Conservation (phyloP, 2,113 vertebrate species). For the Brachyistius frenatus region DNA sequence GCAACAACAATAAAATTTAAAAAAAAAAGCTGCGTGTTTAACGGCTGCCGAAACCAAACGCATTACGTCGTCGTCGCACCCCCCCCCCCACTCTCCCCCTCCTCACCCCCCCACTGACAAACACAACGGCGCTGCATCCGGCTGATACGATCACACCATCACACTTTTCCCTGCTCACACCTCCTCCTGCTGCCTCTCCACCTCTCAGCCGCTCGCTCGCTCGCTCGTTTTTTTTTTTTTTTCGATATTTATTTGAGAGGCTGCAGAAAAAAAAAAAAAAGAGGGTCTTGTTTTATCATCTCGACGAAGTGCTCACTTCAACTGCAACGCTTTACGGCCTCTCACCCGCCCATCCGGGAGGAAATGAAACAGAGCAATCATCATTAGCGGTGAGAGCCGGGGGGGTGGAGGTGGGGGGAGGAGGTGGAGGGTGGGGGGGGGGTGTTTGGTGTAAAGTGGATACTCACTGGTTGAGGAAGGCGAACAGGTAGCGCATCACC, state of each 20-base stretch:
- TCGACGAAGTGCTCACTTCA: conserved; percentile 41
- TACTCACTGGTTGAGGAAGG: conserved; percentile 99
- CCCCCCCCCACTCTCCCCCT: too few relatives aligned
- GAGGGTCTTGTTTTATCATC: conserved; percentile 38
- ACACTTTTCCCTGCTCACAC: conserved; percentile 62
- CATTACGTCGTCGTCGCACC: too few relatives aligned
- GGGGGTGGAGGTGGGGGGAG: not conserved
- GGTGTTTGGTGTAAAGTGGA: not conserved
- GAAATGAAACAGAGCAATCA: not conserved
- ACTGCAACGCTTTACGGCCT: too few relatives aligned
- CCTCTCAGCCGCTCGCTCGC: conserved; percentile 21
- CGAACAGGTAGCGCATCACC: conserved; percentile 98
- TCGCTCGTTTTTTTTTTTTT: not conserved
- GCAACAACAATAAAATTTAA: too few relatives aligned
- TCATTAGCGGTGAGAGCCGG: not conserved
- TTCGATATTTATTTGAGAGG: conserved; percentile 68
- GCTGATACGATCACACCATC: conserved; percentile 57
- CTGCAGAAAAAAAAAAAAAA: conserved; percentile 52
- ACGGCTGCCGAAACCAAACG: too few relatives aligned
- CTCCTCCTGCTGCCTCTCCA: conserved; percentile 57
- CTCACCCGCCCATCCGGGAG: too few relatives aligned
- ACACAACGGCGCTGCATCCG: not conserved
- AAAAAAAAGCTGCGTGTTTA: too few relatives aligned
- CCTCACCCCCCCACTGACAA: too few relatives aligned
- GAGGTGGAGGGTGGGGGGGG: not conserved